Evolutionary conservation across 2,888 invertebrate species (phyloP).

Genomic region (Acleris sparsana): DNA sequence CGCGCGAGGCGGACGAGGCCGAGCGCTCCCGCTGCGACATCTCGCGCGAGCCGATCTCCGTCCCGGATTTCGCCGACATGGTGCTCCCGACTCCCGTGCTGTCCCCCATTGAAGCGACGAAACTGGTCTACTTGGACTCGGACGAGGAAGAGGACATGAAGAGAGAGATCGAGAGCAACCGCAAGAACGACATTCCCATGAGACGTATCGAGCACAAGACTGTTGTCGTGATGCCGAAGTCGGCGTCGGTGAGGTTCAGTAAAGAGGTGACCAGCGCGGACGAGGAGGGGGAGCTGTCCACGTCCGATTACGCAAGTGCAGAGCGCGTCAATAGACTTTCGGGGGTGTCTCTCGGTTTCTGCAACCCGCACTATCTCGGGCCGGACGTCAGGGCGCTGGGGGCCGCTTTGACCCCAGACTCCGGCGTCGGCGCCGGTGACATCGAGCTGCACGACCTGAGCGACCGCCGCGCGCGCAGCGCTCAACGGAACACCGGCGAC

Average conservation of each 20-base stretch:
- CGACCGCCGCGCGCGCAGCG: conserved; percentile 49
- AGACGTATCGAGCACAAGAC: conserved; percentile 72
- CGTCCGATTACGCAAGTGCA: conserved; percentile 90
- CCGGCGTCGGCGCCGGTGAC: conserved; percentile 81
- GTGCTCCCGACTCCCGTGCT: conserved; percentile 85
- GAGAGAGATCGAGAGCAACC: conserved; percentile 49
- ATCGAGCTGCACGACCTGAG: conserved; percentile 70
- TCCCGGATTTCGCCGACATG: conserved; percentile 88
- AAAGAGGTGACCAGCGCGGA: conserved; percentile 74
- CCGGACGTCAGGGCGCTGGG: conserved; percentile 88
- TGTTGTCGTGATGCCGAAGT: conserved; percentile 81
- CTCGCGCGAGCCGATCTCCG: conserved; percentile 88
- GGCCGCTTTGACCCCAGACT: conserved; percentile 86
- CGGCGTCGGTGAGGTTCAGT: conserved; percentile 84
- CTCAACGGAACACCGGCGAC: conserved; percentile 45
- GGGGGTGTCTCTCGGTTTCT: conserved; percentile 85
- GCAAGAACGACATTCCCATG: conserved; percentile 73
- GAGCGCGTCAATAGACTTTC: conserved; percentile 85
- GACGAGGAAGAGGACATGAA: conserved; percentile 83
- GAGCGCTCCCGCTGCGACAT: conserved; percentile 63
- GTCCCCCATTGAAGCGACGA: conserved; percentile 87
- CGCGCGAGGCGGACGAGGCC: conserved; percentile 59
- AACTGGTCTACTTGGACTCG: conserved; percentile 87
- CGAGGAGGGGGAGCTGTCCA: conserved; percentile 84
- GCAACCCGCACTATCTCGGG: conserved; percentile 90